Conservation (phyloP, 2,888 invertebrate species). For the Thalpophila matura region DNA sequence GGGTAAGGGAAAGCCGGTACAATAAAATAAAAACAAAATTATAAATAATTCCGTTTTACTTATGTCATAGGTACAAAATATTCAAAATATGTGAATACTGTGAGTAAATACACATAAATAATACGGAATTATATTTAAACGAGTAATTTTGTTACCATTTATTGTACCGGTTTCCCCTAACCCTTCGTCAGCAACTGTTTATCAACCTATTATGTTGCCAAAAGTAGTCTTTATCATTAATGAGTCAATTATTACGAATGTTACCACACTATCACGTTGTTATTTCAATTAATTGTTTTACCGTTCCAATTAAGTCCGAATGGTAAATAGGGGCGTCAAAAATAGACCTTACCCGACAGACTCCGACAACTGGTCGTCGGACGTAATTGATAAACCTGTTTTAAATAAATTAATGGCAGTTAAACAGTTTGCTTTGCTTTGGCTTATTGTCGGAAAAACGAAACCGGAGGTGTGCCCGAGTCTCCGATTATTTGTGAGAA, state of each 20-base stretch:
- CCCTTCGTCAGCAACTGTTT: no score
- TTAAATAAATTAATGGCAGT: constrained; percentile 30
- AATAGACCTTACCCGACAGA: constrained; percentile 31
- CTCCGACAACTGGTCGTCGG: constrained; percentile 33
- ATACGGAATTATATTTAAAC: no score
- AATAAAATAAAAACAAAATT: no score
- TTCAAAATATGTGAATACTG: no score
- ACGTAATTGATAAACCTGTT: constrained; percentile 45
- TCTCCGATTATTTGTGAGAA: not conserved
- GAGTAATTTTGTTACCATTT: no score
- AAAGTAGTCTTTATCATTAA: no score
- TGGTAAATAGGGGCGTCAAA: constrained; percentile 17
- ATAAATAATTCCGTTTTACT: no score
- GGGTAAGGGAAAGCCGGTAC: no score
- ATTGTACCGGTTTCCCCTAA: no score
- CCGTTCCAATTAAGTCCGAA: constrained; percentile 24
- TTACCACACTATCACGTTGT: not conserved
- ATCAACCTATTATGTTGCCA: no score
- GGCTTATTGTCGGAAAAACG: constrained; percentile 8
- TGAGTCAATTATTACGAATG: not conserved
- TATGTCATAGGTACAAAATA: no score
- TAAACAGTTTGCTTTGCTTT: constrained; percentile 23
- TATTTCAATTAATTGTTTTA: not conserved
- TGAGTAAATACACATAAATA: no score
- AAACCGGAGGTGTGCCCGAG: not conserved